Evolutionary conservation across 64 coral and sea anemone genomes (phyloP).

Genomic region (Montipora capricornis): DNA sequence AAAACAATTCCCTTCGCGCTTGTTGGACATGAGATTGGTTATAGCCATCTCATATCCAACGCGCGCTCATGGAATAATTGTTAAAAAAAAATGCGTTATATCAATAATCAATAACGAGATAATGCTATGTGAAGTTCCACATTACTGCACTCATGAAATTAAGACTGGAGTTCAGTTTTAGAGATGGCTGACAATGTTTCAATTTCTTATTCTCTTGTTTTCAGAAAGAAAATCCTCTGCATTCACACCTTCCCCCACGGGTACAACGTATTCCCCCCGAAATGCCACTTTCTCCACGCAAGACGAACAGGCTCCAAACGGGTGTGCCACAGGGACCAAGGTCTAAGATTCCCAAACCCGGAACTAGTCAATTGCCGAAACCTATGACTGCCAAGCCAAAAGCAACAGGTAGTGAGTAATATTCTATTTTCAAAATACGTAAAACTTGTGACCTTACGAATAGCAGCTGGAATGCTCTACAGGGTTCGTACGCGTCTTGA

Average conservation of each 20-base stretch:
- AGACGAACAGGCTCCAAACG: constrained; percentile 41
- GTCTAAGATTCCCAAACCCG: constrained; percentile 27
- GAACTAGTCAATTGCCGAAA: constrained; percentile 11
- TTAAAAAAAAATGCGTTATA: no score
- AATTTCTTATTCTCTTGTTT: neutral
- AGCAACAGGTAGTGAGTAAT: neutral
- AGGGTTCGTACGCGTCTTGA: no score
- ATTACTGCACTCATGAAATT: no score
- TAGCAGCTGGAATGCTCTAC: neutral
- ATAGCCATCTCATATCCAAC: no score
- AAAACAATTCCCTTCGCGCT: no score
- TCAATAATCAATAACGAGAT: no score
- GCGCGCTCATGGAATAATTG: no score
- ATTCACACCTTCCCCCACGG: neutral
- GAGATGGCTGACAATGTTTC: no score
- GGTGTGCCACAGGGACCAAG: neutral
- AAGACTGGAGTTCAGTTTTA: no score
- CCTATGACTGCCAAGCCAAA: neutral
- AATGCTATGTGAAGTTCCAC: no score
- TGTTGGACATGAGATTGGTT: no score
- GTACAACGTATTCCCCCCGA: constrained; percentile 19
- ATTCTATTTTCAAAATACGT: neutral
- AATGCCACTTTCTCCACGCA: constrained; percentile 76
- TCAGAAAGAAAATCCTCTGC: constrained; percentile 72
- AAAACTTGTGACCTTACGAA: neutral